Conservation (phyloP, 2,113 vertebrate genomes). For the Spizaetus ornatus region DNA sequence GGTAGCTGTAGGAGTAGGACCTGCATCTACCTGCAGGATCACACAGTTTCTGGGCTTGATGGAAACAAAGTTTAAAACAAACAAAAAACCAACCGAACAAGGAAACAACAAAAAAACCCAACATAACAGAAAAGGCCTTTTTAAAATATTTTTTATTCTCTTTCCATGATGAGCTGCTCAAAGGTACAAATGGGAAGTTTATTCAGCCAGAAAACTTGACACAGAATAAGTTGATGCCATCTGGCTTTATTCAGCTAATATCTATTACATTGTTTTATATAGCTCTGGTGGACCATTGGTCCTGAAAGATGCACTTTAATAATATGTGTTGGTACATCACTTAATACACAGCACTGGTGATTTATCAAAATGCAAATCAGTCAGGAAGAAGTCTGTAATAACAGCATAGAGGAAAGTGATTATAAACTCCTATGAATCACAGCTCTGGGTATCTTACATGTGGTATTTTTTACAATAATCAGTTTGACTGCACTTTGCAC, state of each 20-base stretch:
- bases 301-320: neutral
- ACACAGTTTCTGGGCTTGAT: neutral
- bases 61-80: neutral
- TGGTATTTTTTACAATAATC: conserved; percentile 19
- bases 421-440: neutral
- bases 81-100: neutral
- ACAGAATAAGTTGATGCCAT: neutral
- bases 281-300: neutral
- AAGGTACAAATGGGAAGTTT: neutral
- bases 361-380: conserved; percentile 17
- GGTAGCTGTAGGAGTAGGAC: neutral
- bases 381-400: neutral
- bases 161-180: neutral
- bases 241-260: neutral
- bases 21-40: neutral
- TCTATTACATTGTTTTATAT: neutral
- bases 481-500: conserved; percentile 36
- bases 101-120: accelerated
- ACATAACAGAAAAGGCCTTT: neutral
- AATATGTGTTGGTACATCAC: neutral
- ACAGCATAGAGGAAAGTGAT: neutral
- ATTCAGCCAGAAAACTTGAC: neutral
- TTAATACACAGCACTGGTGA: neutral
- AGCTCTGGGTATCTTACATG: neutral
- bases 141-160: neutral